Evolutionary conservation across 2,797 vertebrate genomes (phyloP), one percentile per base, ranked within the genome.

Genomic region (Novumbra hubbsi): DNA sequence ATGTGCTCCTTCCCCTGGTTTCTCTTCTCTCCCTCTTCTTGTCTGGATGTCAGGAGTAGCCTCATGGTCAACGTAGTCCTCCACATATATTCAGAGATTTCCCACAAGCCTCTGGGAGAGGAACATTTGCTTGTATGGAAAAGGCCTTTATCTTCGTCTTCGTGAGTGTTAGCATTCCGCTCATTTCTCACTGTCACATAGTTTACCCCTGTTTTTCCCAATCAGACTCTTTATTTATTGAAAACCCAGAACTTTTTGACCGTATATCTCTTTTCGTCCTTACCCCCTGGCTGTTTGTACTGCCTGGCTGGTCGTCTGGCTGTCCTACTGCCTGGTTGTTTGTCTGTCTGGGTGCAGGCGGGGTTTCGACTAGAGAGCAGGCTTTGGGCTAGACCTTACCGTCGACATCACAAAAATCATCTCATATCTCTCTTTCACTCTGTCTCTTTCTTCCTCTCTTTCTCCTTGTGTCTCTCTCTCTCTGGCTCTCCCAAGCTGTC

Each of bases 41-140:
- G 48, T 83, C 27, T n/a, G 38, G 64, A 77, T 21, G 88, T 81
- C 88, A 81, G 85, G 84, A 76, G n/a, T 72, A 84, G 86, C 86
- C 79, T 88, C 81, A 19, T 70, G 70, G 71, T 60, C 73, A 72
- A 75, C 75, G 80, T 74, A 67, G 38, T 78, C 71, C 76, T 77
- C 77, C 82, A 87, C 70, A 65, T 77, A 66, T 81, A 60, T 68
- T 72, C 78, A 73, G 74, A 77, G 32, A 4, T 83, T 86, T 84
- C 74, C 76, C 80, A 73, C 71, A 81, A 80, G 77, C 78, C 74
- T 48, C 27, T 55, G 73, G 62, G 71, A 79, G 69, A 12, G 21
- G 21, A 75, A 70, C 55, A 14, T 80, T 84, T 34, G 76, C 80
- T 71, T 66, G 28, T 72, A 21, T 82, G 82, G 79, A 78, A 68